These are phyloP conservation scores for Plutella xylostella DNA, from an alignment of 2,888 invertebrate genomes.

Conservation along the genomic window DNA sequence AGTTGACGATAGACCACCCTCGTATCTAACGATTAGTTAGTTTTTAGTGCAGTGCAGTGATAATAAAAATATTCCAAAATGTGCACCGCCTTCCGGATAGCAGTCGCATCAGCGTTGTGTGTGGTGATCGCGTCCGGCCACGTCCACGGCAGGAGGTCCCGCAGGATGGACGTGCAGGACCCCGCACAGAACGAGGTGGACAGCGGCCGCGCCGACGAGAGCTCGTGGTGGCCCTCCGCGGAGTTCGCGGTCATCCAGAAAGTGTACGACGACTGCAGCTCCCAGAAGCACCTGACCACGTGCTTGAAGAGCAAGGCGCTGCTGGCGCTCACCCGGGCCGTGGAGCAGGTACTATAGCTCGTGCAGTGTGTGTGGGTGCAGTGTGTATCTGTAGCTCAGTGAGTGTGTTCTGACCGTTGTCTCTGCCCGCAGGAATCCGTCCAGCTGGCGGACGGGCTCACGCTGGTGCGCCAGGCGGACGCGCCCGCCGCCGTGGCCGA, in stretches of 20 bases:
- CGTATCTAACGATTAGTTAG: slow-evolving; percentile 39
- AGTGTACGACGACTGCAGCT: slow-evolving; percentile 74
- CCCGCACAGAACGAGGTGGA: slow-evolving; percentile 58
- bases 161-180: slow-evolving; percentile 53
- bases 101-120: slow-evolving; percentile 53
- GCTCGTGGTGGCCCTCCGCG: slow-evolving; percentile 67
- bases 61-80: slow-evolving; percentile 34
- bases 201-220: slow-evolving; percentile 61
- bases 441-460: slow-evolving; percentile 71
- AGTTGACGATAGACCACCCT: slow-evolving; percentile 60
- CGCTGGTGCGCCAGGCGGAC: slow-evolving; percentile 70
- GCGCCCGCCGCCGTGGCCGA: slow-evolving; percentile 65
- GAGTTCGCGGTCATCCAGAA: slow-evolving; percentile 70
- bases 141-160: slow-evolving; percentile 57
- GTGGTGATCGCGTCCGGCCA: slow-evolving; percentile 47
- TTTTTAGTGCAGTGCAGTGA: slow-evolving; percentile 51
- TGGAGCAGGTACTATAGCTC: slow-evolving; percentile 62
- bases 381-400: not conserved
- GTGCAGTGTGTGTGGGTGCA: slow-evolving; percentile 19
- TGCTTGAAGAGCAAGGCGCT: slow-evolving; percentile 74
- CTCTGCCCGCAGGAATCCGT: slow-evolving; percentile 63
- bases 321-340: slow-evolving; percentile 67
- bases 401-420: slow-evolving; percentile 32
- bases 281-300: slow-evolving; percentile 68
- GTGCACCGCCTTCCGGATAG: slow-evolving; percentile 62